Evolutionary conservation across 2,113 vertebrate species (phyloP).

Genomic region (Dasyprocta punctata): DNA sequence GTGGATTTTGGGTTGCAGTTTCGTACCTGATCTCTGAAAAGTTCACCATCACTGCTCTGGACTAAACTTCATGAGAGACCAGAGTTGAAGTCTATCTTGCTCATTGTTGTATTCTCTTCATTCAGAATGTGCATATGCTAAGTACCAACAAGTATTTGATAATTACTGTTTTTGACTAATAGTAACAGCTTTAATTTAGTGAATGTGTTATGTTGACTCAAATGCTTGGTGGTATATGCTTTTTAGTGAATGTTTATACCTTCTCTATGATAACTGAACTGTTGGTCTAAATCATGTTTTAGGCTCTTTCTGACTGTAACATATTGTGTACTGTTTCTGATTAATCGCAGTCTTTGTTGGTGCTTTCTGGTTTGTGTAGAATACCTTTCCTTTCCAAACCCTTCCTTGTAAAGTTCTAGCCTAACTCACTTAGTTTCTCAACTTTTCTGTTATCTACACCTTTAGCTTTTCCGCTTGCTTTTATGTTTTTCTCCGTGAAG

Average conservation of each 20-base stretch:
- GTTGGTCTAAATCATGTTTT: slow-evolving; percentile 36
- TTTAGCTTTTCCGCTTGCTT: background rate
- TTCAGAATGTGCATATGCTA: background rate
- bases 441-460: background rate
- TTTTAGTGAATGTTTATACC: slow-evolving; percentile 16
- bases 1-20: background rate
- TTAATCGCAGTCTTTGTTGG: background rate
- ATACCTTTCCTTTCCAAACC: slow-evolving; percentile 33
- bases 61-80: background rate
- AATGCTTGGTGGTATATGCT: background rate
- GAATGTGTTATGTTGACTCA: background rate
- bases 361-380: background rate
- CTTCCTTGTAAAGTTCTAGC: slow-evolving; percentile 37
- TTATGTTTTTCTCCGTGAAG: slow-evolving; percentile 1
- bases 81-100: background rate
- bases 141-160: background rate
- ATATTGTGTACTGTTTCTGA: background rate
- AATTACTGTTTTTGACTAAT: background rate
- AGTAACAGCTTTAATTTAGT: background rate
- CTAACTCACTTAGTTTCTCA: background rate
- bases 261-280: background rate
- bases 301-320: background rate
- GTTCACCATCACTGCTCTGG: background rate
- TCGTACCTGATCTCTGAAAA: background rate
- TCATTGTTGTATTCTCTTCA: slow-evolving; percentile 4